Evolutionary conservation across 1,140 invertebrate genomes (phyloP), one percentile per base, ranked within the genome.

Genomic region (Euborellia annulipes): DNA sequence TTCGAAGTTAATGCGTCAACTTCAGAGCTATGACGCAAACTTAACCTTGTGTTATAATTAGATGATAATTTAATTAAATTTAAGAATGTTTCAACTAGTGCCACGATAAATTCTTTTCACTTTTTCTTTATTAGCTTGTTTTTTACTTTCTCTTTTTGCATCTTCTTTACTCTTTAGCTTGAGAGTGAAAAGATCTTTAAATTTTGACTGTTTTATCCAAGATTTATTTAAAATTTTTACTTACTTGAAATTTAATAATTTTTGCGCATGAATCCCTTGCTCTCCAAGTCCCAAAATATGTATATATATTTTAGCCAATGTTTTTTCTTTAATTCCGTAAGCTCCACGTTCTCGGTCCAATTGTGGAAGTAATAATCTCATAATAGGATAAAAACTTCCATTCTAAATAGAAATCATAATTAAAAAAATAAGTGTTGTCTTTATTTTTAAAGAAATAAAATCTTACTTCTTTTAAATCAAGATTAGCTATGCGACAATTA

Each of bases 291-390:
- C 73, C 36, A 87, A 63, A 41, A 84, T 72, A 40, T 76, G 70
- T 27, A 78, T 73, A 50, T 83, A 76, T 9, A 82, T 62, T 49
- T 69, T 69, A 16, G 73, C 75, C 30, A 89, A 64, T 34, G 69
- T 69, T 41, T 69, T 63, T 60, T 76, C 71, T 60, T 80, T 78
- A 18, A 85, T 59, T 4, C 78, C 73, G 58, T 80, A 80, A 2
- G 73, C 61, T 7, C 69, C 66, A 47, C 81, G 65, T 38, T 72
- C 65, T 46, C 71, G 67, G 52, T 85, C 86, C 9, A 74, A 59
- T 34, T 70, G 60, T 6, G 85, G 82, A 3, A 90, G 53, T 7
- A 90, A 58, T 13, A 88, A 62, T 50, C 86, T 66, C 48, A 89
- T 58, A 6, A 81, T 64, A 18, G 78, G 69, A 64, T 74, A 86